Evolutionary conservation across 2,797 vertebrate species (phyloP).

Genomic region (Gobionotothen gibberifrons): DNA sequence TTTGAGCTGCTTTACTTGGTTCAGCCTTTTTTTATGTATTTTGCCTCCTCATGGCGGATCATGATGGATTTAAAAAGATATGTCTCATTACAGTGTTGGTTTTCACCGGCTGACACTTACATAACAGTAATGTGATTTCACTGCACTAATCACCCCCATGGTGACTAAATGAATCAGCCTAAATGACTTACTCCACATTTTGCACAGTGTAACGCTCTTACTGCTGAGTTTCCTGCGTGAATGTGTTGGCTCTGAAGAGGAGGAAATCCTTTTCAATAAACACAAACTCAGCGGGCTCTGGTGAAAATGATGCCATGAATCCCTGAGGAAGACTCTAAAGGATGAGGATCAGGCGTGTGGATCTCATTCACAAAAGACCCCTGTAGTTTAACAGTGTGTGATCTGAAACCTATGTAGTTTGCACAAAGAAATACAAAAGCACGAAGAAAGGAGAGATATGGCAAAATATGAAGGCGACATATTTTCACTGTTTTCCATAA

Average conservation of each 20-base stretch:
- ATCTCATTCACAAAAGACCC: slow-evolving; percentile 1
- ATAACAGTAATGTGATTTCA: slow-evolving; percentile 19
- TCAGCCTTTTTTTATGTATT: too few relatives aligned
- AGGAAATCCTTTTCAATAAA: slow-evolving; percentile 10
- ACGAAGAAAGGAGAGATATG: not conserved
- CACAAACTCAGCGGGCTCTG: not conserved
- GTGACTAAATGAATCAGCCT: slow-evolving; percentile 29
- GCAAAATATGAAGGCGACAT: slow-evolving; percentile 5
- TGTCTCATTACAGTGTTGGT: slow-evolving; percentile 14
- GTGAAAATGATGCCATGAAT: not conserved
- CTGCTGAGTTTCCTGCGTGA: slow-evolving; percentile 1
- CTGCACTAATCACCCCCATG: slow-evolving; percentile 6
- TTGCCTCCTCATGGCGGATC: too few relatives aligned
- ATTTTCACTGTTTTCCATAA: slow-evolving; percentile 35
- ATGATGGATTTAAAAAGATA: not conserved
- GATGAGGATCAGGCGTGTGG: not conserved
- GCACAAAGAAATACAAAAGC: not conserved
- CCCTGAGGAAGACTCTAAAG: not conserved
- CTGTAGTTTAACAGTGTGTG: not conserved
- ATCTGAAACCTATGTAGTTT: slow-evolving; percentile 8
- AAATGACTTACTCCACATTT: slow-evolving; percentile 23
- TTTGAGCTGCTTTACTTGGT: too few relatives aligned
- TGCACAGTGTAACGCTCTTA: slow-evolving; percentile 13
- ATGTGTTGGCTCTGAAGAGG: slow-evolving; percentile 7
- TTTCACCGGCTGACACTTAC: slow-evolving; percentile 23